phyloP scores from a whole-genome alignment of 2,797 vertebrate genomes.

The Acrossocheilus wenchowensis region DNA sequence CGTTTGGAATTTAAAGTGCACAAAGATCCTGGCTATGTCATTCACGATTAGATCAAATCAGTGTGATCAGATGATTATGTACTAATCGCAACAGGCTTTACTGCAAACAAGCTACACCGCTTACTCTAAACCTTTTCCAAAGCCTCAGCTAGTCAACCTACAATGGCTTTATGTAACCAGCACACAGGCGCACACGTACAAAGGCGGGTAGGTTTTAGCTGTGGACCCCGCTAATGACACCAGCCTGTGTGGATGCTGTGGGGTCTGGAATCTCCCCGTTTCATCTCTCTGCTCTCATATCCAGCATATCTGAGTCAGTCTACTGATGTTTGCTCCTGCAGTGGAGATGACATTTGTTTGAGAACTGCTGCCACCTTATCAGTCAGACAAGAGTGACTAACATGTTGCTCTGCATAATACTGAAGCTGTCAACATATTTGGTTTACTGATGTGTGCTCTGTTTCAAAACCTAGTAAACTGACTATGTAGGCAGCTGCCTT shows the following conservation, averaged over 20 bases:
- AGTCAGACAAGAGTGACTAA: slow-evolving; percentile 39
- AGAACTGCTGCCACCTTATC: slow-evolving; percentile 57
- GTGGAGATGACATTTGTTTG: slow-evolving; percentile 55
- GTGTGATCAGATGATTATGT: neutral
- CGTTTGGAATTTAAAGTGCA: neutral
- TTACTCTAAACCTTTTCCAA: neutral
- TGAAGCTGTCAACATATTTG: slow-evolving; percentile 36
- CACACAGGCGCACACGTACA: slow-evolving; percentile 27
- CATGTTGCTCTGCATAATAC: slow-evolving; percentile 40
- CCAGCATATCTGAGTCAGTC: slow-evolving; percentile 40
- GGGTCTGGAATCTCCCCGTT: slow-evolving; percentile 50
- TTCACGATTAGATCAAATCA: neutral
- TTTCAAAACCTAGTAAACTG: neutral
- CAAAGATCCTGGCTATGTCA: neutral
- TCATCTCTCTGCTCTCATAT: slow-evolving; percentile 48
- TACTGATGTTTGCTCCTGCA: slow-evolving; percentile 54
- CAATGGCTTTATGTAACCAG: neutral
- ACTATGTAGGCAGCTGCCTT: neutral
- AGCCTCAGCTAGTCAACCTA: neutral
- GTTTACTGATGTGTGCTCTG: slow-evolving; percentile 6
- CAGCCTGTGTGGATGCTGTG: slow-evolving; percentile 29
- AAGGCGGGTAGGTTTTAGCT: neutral
- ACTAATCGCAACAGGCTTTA: neutral
- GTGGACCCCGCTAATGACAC: slow-evolving; percentile 48
- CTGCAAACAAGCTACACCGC: neutral